Evolutionary conservation across 2,113 vertebrate genomes (phyloP), one percentile per base, ranked within the genome.

Genomic region (Xenopus borealis): DNA sequence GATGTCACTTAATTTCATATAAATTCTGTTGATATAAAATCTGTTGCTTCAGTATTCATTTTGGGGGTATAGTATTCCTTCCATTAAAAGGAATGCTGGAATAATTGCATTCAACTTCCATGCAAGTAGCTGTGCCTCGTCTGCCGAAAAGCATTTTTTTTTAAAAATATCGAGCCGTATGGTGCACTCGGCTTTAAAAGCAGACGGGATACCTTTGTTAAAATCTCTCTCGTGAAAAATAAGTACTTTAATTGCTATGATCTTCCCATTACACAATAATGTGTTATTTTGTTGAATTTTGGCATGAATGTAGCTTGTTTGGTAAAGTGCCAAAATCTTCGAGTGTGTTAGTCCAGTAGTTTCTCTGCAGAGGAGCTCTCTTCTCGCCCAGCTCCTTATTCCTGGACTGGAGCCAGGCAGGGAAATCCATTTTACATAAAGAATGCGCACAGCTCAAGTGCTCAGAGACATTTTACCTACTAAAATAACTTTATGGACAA

Each of bases 401-500:
- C 85, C 89, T 95, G 93, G 94, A 92, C 83, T 16, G 13, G 14
- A 84, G 93, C 94, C 94, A 95, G 83, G 86, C 87, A 92, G 94
- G 94, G 94, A 95, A 95, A 94, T 93, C 94, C 93, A 95, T 92
- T 93, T 94, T 92, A 93, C 93, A 94, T 93, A 93, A 93, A 94
- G 93, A 94, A 93, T 89, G 89, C 87, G 78, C 91, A 84, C 86
- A 84, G 91, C 88, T 88, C 87, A 78, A 86, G 90, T 78, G 87
- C 88, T 88, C 87, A 0, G 83, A 89, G 91, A 90, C 88, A 88
- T 87, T 89, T 86, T 90, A 89, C 91, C 92, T 91, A 88, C 89
- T 86, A 90, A 93, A 92, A 89, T 91, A 91, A 91, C 89, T 86
- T 88, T 79, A 81, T 91, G 91, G 88, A 90, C 86, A 82, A 82